Percentiles rank a stretch among this genome's conserved stretches.
phyloP scores from a whole-genome alignment of 2,113 vertebrate genomes.

The Cariama cristata region DNA sequence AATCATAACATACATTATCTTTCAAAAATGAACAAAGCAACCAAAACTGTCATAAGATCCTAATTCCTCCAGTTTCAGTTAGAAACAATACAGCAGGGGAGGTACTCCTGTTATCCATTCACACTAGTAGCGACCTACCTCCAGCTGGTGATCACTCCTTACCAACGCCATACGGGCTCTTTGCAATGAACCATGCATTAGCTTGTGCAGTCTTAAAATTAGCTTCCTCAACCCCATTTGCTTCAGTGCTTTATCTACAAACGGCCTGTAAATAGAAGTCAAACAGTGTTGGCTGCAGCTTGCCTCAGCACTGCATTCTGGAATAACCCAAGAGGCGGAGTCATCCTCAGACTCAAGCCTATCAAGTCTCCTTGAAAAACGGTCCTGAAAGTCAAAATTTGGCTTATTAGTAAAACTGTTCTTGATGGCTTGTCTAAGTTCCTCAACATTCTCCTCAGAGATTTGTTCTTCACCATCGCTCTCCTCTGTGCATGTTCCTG shows the following conservation, averaged over 20 bases:
- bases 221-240: constrained; percentile 98
- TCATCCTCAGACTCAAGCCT: constrained; percentile 88
- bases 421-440: constrained; percentile 47
- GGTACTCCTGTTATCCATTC: background rate
- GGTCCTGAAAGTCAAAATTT: constrained; percentile 74
- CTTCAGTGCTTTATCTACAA: constrained; percentile 99
- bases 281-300: constrained; percentile 82
- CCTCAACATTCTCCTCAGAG: constrained; percentile 25
- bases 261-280: constrained; percentile 96
- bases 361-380: constrained; percentile 73
- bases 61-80: background rate
- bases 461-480: constrained; percentile 83
- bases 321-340: constrained; percentile 73
- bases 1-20: background rate
- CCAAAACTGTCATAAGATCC: background rate
- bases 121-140: constrained; percentile 82
- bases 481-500: constrained; percentile 84
- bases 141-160: constrained; percentile 81
- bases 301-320: constrained; percentile 66
- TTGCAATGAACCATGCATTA: constrained; percentile 97
- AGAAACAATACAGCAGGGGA: background rate
- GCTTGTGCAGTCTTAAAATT: constrained; percentile 95
- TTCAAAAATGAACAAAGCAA: background rate
- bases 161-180: constrained; percentile 91
- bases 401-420: constrained; percentile 61